Percentiles rank a stretch among this genome's conserved stretches.
Evolutionary conservation across 2,113 vertebrate species (phyloP).

Genomic region (Anser cygnoides): DNA sequence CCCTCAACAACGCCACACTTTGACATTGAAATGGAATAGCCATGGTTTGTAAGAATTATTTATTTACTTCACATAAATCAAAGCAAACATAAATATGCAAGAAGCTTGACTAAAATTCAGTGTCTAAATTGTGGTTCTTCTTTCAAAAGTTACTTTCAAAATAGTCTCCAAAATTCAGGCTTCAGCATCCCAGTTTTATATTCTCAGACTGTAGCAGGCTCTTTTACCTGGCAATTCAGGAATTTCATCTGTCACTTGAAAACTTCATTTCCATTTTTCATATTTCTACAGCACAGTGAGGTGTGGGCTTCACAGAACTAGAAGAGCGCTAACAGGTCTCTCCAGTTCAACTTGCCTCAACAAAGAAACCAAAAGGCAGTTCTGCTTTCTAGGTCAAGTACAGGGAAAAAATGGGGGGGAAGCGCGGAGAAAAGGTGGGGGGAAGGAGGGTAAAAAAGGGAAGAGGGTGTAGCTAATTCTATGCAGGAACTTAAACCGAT

Average conservation of each 20-base stretch:
- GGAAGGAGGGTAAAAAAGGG: neutral
- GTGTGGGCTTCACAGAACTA: neutral
- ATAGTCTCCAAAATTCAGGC: neutral
- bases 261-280: neutral
- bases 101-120: neutral
- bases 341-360: neutral
- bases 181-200: neutral
- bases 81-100: neutral
- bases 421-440: too few relatives aligned
- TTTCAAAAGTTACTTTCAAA: neutral
- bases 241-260: neutral
- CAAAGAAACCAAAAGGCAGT: neutral
- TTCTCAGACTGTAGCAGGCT: neutral
- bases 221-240: neutral
- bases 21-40: neutral
- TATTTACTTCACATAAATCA: neutral
- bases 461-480: neutral
- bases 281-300: neutral
- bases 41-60: neutral
- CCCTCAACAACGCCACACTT: neutral
- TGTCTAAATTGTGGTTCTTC: neutral
- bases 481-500: neutral
- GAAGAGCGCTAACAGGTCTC: neutral
- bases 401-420: too few relatives aligned
- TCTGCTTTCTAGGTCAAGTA: neutral